A percentile compares a stretch with the other conserved stretches of the same genome.
These are phyloP conservation scores for Cherax quadricarinatus DNA, from an alignment of 1,140 invertebrate genomes.

Conservation along the genomic window DNA sequence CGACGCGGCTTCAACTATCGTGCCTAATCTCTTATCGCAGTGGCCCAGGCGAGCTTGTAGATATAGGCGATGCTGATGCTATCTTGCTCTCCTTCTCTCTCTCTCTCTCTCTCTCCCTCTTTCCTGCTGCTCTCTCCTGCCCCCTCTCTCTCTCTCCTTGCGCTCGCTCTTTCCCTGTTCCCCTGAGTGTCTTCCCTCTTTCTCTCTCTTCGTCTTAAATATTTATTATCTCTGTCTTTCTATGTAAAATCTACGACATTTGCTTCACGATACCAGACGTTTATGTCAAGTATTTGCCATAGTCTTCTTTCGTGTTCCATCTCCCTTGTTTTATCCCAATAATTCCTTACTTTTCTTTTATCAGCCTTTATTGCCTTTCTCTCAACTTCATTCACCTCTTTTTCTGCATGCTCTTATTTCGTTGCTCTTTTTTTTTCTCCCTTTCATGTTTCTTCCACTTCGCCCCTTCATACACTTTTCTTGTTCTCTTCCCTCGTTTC, in stretches of 20 bases:
- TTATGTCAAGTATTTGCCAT: too few relatives aligned
- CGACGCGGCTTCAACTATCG: constrained; percentile 57
- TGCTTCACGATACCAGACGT: too few relatives aligned
- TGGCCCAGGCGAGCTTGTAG: constrained; percentile 63
- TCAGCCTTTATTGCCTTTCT: background rate
- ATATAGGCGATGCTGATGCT: constrained; percentile 61
- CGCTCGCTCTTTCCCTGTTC: background rate
- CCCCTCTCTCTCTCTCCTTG: constrained; percentile 26
- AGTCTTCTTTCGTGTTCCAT: too few relatives aligned
- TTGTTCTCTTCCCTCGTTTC: background rate
- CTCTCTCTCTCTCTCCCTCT: constrained; percentile 45
- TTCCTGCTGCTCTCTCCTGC: constrained; percentile 3
- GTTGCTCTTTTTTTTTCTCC: background rate
- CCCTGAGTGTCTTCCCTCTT: background rate
- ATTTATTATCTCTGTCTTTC: background rate
- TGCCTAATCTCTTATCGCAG: constrained; percentile 65
- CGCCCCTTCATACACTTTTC: too few relatives aligned
- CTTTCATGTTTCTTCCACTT: background rate
- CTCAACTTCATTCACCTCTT: background rate
- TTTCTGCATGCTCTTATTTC: background rate
- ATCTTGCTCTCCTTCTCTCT: constrained; percentile 30
- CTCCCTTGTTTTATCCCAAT: too few relatives aligned
- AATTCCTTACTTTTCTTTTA: background rate
- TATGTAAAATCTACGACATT: too few relatives aligned
- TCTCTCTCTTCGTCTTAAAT: background rate